A percentile compares a stretch with the other conserved stretches of the same genome.
These are phyloP conservation scores for Agriopis marginaria DNA, from an alignment of 2,888 invertebrate species.

Conservation along the genomic window DNA sequence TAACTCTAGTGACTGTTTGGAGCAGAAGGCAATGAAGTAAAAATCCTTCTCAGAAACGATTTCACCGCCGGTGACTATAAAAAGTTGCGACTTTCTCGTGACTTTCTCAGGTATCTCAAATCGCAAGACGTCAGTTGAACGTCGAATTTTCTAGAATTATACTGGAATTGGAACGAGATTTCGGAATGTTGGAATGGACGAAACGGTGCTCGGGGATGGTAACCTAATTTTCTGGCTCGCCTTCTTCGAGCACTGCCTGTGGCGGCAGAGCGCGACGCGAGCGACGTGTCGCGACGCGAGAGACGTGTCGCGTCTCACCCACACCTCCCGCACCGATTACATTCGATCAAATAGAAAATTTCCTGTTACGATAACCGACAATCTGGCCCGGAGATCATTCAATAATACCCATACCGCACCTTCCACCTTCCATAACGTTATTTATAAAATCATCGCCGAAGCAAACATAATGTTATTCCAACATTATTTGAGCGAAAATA, in stretches of 20 bases:
- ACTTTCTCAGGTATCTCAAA: slow-evolving; percentile 42
- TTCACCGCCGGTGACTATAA: slow-evolving; percentile 46
- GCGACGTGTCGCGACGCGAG: slow-evolving; percentile 43
- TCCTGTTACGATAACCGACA: slow-evolving; percentile 64
- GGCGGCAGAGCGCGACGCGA: slow-evolving; percentile 46
- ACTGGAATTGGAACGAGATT: slow-evolving; percentile 65
- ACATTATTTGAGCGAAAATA: slow-evolving; percentile 23
- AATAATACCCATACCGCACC: slow-evolving; percentile 52
- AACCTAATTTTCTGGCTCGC: slow-evolving; percentile 75
- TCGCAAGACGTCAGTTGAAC: slow-evolving; percentile 57
- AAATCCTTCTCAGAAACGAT: slow-evolving; percentile 48
- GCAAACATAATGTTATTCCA: slow-evolving; percentile 32
- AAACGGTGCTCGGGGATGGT: slow-evolving; percentile 57
- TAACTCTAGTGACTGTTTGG: slow-evolving; percentile 47
- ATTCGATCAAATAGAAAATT: slow-evolving; percentile 77
- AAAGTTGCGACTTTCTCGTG: slow-evolving; percentile 43
- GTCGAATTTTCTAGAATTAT: slow-evolving; percentile 69
- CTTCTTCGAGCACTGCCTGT: slow-evolving; percentile 47
- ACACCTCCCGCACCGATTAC: slow-evolving; percentile 59
- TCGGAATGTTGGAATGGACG: slow-evolving; percentile 63
- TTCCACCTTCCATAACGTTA: slow-evolving; percentile 41
- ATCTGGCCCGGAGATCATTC: slow-evolving; percentile 65
- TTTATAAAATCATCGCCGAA: slow-evolving; percentile 38
- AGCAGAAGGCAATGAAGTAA: slow-evolving; percentile 44
- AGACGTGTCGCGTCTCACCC: slow-evolving; percentile 48